Percentiles rank a stretch among this genome's conserved stretches.
phyloP scores from a whole-genome alignment of 2,888 invertebrate genomes.

The Zygogramma bicolorata region DNA sequence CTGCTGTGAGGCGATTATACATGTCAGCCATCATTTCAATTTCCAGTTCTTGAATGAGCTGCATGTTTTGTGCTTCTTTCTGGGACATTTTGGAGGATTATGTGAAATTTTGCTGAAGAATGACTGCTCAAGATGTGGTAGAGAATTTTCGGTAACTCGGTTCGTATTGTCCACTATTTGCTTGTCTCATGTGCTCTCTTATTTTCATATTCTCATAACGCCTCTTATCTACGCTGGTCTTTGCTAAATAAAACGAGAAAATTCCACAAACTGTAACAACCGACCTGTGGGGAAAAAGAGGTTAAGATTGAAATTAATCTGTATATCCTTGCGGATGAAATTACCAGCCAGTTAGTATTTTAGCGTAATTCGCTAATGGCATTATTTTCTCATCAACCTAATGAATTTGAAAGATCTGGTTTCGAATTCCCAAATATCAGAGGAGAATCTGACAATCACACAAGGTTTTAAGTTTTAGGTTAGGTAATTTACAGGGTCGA shows the following conservation, averaged over 20 bases:
- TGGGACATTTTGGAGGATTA: no score
- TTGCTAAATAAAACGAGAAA: conserved; percentile 79
- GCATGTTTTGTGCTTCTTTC: conserved; percentile 81
- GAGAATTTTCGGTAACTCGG: conserved; percentile 63
- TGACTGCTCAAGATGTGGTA: conserved; percentile 18
- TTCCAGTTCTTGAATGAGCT: conserved; percentile 95
- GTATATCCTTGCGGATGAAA: conserved; percentile 49
- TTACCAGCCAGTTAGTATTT: conserved; percentile 73
- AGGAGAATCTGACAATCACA: not conserved
- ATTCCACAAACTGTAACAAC: conserved; percentile 70
- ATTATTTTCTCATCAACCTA: conserved; percentile 63
- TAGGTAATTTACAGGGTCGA: no score
- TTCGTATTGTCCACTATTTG: conserved; percentile 78
- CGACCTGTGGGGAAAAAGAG: conserved; percentile 67
- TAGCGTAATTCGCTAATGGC: conserved; percentile 71
- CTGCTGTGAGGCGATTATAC: conserved; percentile 93
- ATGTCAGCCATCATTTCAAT: conserved; percentile 99
- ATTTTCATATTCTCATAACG: conserved; percentile 87
- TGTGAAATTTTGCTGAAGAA: no score
- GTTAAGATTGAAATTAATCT: conserved; percentile 5
- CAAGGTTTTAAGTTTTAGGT: not conserved
- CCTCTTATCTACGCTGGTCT: conserved; percentile 74
- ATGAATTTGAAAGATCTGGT: not conserved
- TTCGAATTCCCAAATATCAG: not conserved
- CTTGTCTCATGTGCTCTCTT: conserved; percentile 80